phyloP scores from a whole-genome alignment of 2,797 vertebrate genomes.

The Nannoperca australis region DNA sequence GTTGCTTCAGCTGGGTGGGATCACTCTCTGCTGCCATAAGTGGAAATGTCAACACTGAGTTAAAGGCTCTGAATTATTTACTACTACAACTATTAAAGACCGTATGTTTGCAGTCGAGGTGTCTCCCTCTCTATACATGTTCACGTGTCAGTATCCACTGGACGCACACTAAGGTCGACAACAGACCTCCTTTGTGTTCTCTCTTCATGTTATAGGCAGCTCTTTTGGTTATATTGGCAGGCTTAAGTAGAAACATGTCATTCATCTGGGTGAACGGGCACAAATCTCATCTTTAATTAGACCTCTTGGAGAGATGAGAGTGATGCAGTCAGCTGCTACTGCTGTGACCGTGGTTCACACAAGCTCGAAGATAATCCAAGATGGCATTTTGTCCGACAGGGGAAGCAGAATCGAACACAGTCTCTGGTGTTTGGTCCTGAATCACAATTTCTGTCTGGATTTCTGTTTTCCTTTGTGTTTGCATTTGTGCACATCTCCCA shows the following conservation, averaged over 20 bases:
- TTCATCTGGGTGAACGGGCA: conserved; percentile 49
- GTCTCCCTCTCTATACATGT: conserved; percentile 10
- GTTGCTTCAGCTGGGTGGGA: conserved; percentile 37
- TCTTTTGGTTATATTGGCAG: conserved; percentile 22
- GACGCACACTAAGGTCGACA: neutral
- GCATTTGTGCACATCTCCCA: neutral
- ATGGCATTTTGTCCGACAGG: conserved; percentile 25
- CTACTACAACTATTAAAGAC: conserved; percentile 30
- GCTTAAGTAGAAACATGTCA: conserved; percentile 53
- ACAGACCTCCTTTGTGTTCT: conserved; percentile 6
- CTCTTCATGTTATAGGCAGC: neutral
- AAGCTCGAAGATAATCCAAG: conserved; percentile 29
- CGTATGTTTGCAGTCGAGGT: conserved; percentile 31
- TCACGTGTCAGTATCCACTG: neutral
- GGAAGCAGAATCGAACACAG: neutral
- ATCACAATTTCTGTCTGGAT: neutral
- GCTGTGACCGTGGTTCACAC: conserved; percentile 40
- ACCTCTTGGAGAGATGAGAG: conserved; percentile 57
- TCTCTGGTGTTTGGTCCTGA: conserved; percentile 9
- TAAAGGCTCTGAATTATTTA: conserved; percentile 73
- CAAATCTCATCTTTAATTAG: conserved; percentile 68
- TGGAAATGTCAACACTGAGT: conserved; percentile 69
- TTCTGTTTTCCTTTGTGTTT: neutral
- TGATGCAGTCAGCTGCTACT: conserved; percentile 45
- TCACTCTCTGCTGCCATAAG: conserved; percentile 55